Base-by-base conservation (phyloP, 2,888 invertebrate species). In the Eilema depressum region DNA sequence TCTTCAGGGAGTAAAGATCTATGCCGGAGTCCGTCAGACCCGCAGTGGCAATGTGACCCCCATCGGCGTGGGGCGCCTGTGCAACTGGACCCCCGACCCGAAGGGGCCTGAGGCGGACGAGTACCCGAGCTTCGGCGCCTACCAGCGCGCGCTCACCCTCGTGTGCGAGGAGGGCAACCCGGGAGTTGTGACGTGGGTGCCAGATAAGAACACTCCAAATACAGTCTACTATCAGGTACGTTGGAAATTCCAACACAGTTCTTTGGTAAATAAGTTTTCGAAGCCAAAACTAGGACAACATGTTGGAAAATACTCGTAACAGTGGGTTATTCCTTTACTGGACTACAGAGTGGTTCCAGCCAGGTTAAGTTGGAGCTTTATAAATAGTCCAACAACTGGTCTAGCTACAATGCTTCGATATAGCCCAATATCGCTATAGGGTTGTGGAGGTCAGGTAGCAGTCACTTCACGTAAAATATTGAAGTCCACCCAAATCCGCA, bases 201-300 rank as follows among this genome's bases (percentile, higher is more conserved):
- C 99, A 0, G 98, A 98, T 89, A 93, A 95, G 70, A 96, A 97
- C 81, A 99, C 99, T 0, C 99, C 99, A 0, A 98, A 99, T 88
- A 97, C 98, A 11, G 98, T 99, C 57, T 99, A 98, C 89, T 99
- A 99, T 91, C 99, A 98, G 96, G 98, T 98, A 89, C 80, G 81
- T 73, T 8, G 20, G 53, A 23, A 11, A 20, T 59, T 61, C 56
- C 63, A 57, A 41, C 11, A 53, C 11, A n/a, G 25, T 56, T 62
- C 17, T 56, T 23, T 47, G 30, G 23, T 33, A 57, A 33, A 30
- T 23, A 33, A 28, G 20, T 26, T 7, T 37, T 17, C n/a, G 2
- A 12, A 10, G 20, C 1, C 0, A n/a, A 63, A 28, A 53, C n/a
- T 28, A 63, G 37, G 14, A 33, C 12, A 23, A 25, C 25, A 25